Evolutionary conservation across 2,797 vertebrate genomes (phyloP).

Genomic region (Coracias cyanogaster): DNA sequence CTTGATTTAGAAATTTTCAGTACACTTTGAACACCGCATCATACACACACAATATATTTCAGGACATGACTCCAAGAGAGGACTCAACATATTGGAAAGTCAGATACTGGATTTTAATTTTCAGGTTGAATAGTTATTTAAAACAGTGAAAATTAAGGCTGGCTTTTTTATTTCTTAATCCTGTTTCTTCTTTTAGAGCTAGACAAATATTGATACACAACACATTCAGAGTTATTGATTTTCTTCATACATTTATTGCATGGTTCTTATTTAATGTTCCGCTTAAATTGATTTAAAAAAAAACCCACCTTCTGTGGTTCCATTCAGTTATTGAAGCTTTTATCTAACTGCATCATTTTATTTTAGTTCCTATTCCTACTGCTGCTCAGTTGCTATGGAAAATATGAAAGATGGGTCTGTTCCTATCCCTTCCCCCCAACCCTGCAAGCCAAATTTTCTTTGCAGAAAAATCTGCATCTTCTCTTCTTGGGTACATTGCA

Average conservation of each 20-base stretch:
- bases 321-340: slow-evolving; percentile 54
- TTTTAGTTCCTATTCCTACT: slow-evolving; percentile 29
- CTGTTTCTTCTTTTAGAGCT: slow-evolving; percentile 65
- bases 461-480: not conserved
- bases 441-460: not conserved
- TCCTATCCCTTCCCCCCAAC: not conserved
- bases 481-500: not conserved
- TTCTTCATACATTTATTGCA: slow-evolving; percentile 54
- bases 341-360: not conserved
- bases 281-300: slow-evolving; percentile 29
- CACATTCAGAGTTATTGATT: slow-evolving; percentile 68
- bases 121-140: slow-evolving; percentile 76
- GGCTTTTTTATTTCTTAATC: slow-evolving; percentile 75
- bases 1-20: slow-evolving; percentile 61
- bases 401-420: slow-evolving; percentile 3
- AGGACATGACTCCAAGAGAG: slow-evolving; percentile 54
- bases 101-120: slow-evolving; percentile 75
- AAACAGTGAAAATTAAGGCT: slow-evolving; percentile 72
- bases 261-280: slow-evolving; percentile 68
- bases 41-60: slow-evolving; percentile 54
- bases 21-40: slow-evolving; percentile 40
- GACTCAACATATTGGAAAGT: slow-evolving; percentile 68
- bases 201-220: slow-evolving; percentile 70
- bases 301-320: not conserved
- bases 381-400: slow-evolving; percentile 45